Base-by-base conservation (phyloP, 2,797 vertebrate genomes). In the Acanthurus leucopareius region DNA sequence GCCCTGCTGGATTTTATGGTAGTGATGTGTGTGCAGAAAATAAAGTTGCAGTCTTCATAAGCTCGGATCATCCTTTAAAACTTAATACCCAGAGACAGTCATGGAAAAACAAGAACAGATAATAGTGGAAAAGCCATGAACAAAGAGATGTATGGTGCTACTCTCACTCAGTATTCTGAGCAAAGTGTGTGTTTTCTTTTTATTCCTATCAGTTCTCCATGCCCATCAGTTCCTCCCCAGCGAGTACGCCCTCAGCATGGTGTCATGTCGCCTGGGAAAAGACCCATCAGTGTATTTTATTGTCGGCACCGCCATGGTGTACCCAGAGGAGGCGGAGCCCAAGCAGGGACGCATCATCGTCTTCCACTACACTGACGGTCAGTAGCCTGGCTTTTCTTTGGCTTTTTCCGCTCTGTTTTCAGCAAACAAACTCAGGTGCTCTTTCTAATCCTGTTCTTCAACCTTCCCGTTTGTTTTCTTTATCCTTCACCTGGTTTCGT, bases 221-320 rank as follows among this genome's bases (percentile, higher is more conserved):
- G 98, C 98, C 66, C 98, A 99, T 90, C 98, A 99, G 93, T 98
- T 99, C 83, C 96, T 99, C 69, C 97, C 97, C 73, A 98, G 97
- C 0, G 98, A 99, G 65, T 99, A 99, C 0, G 97, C 98, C 32
- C 97, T 99, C 79, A 99, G 97, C 93, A 94, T 99, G 94, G 98
- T 99, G 62, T 99, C 98, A n/a, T 99, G 97, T 92, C 97, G 97
- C 67, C 89, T 99, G 75, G 97, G 98, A 76, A 97, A 97, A 89
- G 98, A 99, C 87, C 96, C 97, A 0, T 97, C 97, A 13, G 97
- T 99, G 0, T 99, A 99, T 87, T 99, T 99, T 75, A 95, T 99
- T 1, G 98, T 99, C 57, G 98, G 98, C 85, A 99, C 98, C 0
- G 98, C 98, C 82, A 99, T 99, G 98, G 98, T 99, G 16, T 99